A percentile compares a stretch with the other conserved stretches of the same genome.
Conservation (phyloP, 2,797 vertebrate species). For the Poeciliopsis infans region DNA sequence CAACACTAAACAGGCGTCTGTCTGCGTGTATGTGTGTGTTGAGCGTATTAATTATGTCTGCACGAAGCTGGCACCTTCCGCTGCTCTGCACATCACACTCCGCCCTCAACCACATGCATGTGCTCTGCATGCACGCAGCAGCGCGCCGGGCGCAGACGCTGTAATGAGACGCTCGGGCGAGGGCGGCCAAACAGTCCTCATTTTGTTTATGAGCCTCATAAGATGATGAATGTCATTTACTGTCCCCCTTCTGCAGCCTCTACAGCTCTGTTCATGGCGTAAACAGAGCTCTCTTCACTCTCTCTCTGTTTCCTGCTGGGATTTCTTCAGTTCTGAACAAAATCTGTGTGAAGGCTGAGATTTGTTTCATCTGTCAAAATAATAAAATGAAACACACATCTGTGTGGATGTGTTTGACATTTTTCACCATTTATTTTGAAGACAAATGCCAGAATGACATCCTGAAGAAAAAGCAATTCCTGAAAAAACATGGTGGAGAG, state of each 20-base stretch:
- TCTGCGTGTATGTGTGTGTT: neutral
- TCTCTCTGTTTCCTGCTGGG: neutral
- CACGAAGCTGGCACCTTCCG: conserved; percentile 8
- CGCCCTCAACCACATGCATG: conserved; percentile 15
- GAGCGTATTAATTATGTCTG: conserved; percentile 27
- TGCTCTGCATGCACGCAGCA: conserved; percentile 1
- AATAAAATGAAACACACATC: neutral
- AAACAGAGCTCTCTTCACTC: neutral
- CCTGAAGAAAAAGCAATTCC: neutral
- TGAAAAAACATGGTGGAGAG: neutral
- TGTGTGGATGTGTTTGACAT: neutral
- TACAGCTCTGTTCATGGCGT: neutral
- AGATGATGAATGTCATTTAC: conserved; percentile 12
- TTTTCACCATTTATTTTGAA: neutral
- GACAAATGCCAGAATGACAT: neutral
- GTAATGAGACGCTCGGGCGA: neutral
- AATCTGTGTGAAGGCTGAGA: neutral
- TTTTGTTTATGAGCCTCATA: conserved; percentile 31
- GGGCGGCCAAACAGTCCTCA: neutral
- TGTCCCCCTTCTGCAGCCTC: neutral
- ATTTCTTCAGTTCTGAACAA: neutral
- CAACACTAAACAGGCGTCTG: conserved; percentile 2
- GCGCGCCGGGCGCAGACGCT: neutral
- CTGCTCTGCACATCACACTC: neutral
- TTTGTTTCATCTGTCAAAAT: neutral